These are phyloP conservation scores for Rhyacophila evoluta DNA, from an alignment of 2,888 invertebrate genomes.

Conservation along the genomic window DNA sequence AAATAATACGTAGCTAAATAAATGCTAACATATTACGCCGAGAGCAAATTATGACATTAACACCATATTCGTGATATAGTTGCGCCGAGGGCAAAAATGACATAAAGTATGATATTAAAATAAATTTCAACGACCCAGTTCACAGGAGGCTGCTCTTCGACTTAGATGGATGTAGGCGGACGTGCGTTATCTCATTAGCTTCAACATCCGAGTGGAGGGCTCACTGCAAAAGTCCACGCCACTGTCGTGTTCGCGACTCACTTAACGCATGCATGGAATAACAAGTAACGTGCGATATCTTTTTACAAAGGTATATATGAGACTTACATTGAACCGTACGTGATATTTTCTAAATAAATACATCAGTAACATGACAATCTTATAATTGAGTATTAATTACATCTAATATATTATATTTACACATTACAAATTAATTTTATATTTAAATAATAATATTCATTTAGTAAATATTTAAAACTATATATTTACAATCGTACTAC, in stretches of 20 bases:
- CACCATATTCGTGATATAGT: not conserved
- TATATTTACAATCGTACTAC: too few species aligned
- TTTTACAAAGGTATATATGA: slow-evolving; percentile 13
- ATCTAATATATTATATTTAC: too few species aligned
- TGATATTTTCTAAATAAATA: not conserved
- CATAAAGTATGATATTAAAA: slow-evolving; percentile 17
- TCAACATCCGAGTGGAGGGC: slow-evolving; percentile 33
- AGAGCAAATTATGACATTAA: not conserved
- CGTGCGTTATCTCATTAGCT: slow-evolving; percentile 49
- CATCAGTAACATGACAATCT: not conserved
- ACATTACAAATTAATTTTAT: too few species aligned
- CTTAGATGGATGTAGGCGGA: slow-evolving; percentile 27
- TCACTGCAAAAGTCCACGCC: not conserved
- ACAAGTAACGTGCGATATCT: slow-evolving; percentile 34
- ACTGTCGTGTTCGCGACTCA: slow-evolving; percentile 27
- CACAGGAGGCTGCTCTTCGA: not conserved
- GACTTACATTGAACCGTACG: not conserved
- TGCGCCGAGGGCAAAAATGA: not conserved
- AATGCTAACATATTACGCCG: too few species aligned
- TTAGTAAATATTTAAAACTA: too few species aligned
- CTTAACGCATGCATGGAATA: slow-evolving; percentile 44
- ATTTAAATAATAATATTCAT: too few species aligned
- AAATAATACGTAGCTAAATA: too few species aligned
- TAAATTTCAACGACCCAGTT: slow-evolving; percentile 3
- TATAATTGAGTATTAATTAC: too few species aligned